A percentile compares a stretch with the other conserved stretches of the same genome.
Conservation (phyloP, 2,888 invertebrate species). For the Drosophila leonis region DNA sequence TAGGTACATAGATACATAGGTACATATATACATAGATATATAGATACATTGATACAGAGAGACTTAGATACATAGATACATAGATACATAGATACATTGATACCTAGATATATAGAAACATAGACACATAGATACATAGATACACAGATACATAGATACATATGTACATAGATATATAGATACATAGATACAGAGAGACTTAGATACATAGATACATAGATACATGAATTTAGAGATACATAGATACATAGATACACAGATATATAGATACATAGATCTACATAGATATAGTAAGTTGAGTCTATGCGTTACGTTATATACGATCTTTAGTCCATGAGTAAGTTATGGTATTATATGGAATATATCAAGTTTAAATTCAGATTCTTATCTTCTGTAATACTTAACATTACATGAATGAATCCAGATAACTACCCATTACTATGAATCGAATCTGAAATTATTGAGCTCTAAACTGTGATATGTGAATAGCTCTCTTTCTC, state of each 20-base stretch:
- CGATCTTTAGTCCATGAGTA: too few relatives aligned
- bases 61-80: not conserved
- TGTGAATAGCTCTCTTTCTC: not conserved
- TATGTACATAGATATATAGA: not conserved
- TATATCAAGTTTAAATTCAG: too few relatives aligned
- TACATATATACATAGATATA: not conserved
- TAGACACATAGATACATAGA: not conserved
- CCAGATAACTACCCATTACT: too few relatives aligned
- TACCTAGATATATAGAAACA: not conserved
- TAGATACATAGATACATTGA: not conserved
- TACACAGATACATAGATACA: slow-evolving; percentile 1
- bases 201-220: not conserved
- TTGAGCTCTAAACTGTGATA: too few relatives aligned
- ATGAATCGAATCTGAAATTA: too few relatives aligned
- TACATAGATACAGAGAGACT: not conserved
- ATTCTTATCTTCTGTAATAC: too few relatives aligned
- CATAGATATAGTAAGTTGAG: not conserved
- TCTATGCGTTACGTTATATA: too few relatives aligned
- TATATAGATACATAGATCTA: not conserved
- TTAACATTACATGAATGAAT: too few relatives aligned
- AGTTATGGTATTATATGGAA: too few relatives aligned
- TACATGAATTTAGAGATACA: not conserved
- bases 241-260: not conserved
- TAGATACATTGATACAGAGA: not conserved
- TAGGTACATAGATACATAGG: not conserved